Evolutionary conservation across 2,888 invertebrate genomes (phyloP).

Genomic region (Vanessa cardui): DNA sequence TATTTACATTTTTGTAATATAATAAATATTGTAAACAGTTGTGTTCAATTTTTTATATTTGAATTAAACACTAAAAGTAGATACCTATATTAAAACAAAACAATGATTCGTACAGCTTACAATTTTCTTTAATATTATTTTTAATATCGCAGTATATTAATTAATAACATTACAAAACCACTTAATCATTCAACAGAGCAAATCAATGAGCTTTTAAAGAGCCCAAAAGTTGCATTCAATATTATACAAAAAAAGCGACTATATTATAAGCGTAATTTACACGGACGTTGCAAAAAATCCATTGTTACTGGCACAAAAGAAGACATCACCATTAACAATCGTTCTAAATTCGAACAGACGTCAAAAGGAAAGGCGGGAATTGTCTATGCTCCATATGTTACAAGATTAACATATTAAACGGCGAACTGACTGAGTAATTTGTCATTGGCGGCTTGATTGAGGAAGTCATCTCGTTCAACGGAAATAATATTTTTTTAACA

Average conservation of each 20-base stretch:
- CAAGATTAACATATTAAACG: constrained; percentile 74
- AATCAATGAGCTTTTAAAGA: constrained; percentile 69
- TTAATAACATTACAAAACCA: constrained; percentile 57
- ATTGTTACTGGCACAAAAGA: constrained; percentile 77
- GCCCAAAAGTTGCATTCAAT: constrained; percentile 63
- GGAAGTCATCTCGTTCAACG: constrained; percentile 79
- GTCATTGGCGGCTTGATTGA: constrained; percentile 78
- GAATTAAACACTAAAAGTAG: too few relatives aligned
- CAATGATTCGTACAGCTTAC: too few relatives aligned
- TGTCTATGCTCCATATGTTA: constrained; percentile 77
- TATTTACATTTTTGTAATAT: too few relatives aligned
- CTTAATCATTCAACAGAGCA: constrained; percentile 66
- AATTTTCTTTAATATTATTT: too few relatives aligned
- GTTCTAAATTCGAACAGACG: constrained; percentile 65
- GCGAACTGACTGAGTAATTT: constrained; percentile 66
- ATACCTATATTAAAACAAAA: too few relatives aligned
- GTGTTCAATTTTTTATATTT: too few relatives aligned
- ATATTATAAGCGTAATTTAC: constrained; percentile 65
- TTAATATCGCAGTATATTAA: not conserved
- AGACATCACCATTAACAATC: constrained; percentile 73
- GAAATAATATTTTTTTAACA: constrained; percentile 77
- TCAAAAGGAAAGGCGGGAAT: constrained; percentile 62
- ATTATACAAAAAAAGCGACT: constrained; percentile 56
- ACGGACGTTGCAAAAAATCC: constrained; percentile 70
- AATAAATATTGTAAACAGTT: too few relatives aligned